These are phyloP conservation scores for Poeciliopsis turrubarensis DNA, from an alignment of 2,113 vertebrate genomes.

Conservation along the genomic window DNA sequence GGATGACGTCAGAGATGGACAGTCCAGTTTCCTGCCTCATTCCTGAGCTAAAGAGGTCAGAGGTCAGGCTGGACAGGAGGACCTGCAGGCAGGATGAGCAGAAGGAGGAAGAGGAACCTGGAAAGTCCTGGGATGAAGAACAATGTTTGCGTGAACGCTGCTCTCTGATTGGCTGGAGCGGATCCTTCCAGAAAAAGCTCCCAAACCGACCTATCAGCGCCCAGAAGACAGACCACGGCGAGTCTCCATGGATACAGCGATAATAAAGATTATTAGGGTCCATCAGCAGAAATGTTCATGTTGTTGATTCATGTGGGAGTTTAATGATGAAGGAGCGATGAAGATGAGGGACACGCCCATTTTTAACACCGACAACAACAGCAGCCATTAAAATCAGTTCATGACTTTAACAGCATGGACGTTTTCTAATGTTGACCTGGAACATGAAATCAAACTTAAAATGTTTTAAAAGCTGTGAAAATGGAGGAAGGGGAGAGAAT, in stretches of 20 bases:
- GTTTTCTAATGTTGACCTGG: not conserved
- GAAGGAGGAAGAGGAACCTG: conserved; percentile 20
- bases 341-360: conserved; percentile 69
- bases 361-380: conserved; percentile 47
- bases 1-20: not conserved
- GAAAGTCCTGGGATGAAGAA: conserved; percentile 32
- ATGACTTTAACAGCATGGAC: not conserved
- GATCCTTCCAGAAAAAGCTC: conserved; percentile 41
- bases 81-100: conserved; percentile 9
- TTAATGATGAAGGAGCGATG: conserved; percentile 22
- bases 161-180: conserved; percentile 48
- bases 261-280: conserved; percentile 11
- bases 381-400: not conserved
- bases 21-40: not conserved
- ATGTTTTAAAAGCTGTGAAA: not conserved
- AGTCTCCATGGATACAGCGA: conserved; percentile 55
- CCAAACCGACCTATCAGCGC: conserved; percentile 32
- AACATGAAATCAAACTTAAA: not conserved
- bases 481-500: conserved; percentile 1
- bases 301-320: not conserved
- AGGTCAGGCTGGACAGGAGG: not conserved
- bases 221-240: conserved; percentile 9
- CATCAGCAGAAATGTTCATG: not conserved
- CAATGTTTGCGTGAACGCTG: conserved; percentile 39
- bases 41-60: not conserved